Conservation (phyloP, 2,797 vertebrate genomes). For the Peromyscus nudipes region DNA sequence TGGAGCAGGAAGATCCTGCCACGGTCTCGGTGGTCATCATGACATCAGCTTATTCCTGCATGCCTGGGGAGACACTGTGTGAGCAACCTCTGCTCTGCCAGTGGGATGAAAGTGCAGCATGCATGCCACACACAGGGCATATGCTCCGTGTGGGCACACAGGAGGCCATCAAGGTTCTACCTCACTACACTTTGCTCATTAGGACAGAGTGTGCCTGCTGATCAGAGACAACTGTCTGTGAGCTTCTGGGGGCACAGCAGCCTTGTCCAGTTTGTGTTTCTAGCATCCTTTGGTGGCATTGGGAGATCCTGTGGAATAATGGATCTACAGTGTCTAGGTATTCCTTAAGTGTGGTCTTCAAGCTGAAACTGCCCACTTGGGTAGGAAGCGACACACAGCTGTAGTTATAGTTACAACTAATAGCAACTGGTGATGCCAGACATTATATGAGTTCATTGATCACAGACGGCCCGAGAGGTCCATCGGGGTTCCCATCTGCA, state of each 20-base stretch:
- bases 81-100: background rate
- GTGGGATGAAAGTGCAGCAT: background rate
- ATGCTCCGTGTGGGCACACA: background rate
- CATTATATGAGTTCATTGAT: background rate
- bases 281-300: background rate
- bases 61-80: background rate
- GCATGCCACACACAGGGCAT: too few species aligned
- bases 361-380: background rate
- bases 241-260: background rate
- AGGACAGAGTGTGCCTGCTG: too few species aligned
- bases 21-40: background rate
- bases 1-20: background rate
- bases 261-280: background rate
- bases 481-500: accelerated
- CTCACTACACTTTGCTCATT: background rate
- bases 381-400: background rate
- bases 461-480: accelerated
- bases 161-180: background rate
- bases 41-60: background rate
- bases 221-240: background rate
- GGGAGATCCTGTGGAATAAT: background rate
- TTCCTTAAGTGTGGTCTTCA: background rate
- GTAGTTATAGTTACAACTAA: too few species aligned
- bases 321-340: background rate
- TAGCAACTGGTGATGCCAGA: background rate